Evolutionary conservation across 2,797 vertebrate species (phyloP).

Genomic region (Steatocranus sp.): DNA sequence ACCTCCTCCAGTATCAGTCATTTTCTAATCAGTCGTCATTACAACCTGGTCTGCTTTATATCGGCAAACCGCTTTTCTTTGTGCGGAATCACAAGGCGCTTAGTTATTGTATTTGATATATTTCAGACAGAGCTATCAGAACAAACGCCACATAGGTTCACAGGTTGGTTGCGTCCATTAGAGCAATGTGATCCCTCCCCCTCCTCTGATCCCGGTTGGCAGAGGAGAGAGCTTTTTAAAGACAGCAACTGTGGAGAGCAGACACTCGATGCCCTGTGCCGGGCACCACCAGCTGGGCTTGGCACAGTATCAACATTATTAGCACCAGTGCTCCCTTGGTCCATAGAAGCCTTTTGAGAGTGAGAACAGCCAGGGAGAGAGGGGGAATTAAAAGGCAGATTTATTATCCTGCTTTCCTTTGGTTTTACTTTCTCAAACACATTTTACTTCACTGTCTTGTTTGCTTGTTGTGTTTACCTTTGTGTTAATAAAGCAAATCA

Average conservation of each 20-base stretch:
- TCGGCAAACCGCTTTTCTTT: not conserved
- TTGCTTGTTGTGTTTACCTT: not conserved
- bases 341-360: constrained; percentile 62
- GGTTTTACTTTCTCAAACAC: not conserved
- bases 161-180: constrained; percentile 59
- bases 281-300: constrained; percentile 73
- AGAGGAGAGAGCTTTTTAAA: constrained; percentile 65
- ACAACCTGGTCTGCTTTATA: not conserved
- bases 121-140: not conserved
- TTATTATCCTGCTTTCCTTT: not conserved
- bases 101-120: not conserved
- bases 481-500: not conserved
- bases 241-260: constrained; percentile 69
- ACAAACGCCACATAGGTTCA: constrained; percentile 29
- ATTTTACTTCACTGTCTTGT: not conserved
- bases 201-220: constrained; percentile 62
- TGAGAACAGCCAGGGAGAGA: constrained; percentile 28
- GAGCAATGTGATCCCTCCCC: constrained; percentile 48
- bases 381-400: constrained; percentile 15
- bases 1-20: not conserved
- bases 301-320: constrained; percentile 72
- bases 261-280: constrained; percentile 72
- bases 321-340: constrained; percentile 55
- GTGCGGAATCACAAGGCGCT: not conserved
- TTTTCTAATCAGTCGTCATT: not conserved